Base-by-base conservation (phyloP, 64 coral and sea anemone species). In the Montipora sp. region DNA sequence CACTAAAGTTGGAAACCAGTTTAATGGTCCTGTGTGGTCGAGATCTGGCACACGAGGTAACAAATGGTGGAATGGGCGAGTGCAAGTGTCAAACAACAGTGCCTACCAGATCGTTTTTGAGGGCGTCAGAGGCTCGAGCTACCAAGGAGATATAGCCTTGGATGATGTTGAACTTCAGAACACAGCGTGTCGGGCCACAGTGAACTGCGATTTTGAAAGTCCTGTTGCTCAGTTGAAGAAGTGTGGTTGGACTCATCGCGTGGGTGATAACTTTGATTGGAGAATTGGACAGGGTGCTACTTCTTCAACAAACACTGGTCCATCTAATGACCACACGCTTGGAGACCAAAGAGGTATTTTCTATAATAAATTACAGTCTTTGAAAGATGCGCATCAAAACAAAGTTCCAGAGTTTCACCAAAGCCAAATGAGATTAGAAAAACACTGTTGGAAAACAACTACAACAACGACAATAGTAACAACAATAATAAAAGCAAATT, bases 71-170 rank as follows among this genome's bases (percentile, higher is more conserved):
- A 94, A 97, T 72, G 90, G 83, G 12, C 45, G 59, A 24, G 73
- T 97, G 45, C 83, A 47, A 21, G 8, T 97, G 36, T 76, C 73
- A 14, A 94, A 92, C 73, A 78, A n/a, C 1, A 72, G 63, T 22
- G 14, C 89, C 18, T 97, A 92, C 75, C 77, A 97, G 15, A 84
- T 97, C 83, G 95, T 97, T 5, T 97, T 97, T 89, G 95, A 97
- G 88, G 95, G 95, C 61, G 95, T 97, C 8, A 88, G 95, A 19
- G 95, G 95, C 7, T 80, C 77, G 3, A 53, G 81, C 11, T 96
- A 96, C 59, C 45, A 65, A 55, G 92, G 95, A 18, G 95, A 96
- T 51, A 96, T 96, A 68, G 88, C 95, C 69, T 22, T 96, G 51
- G 95, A 96, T 94, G 95, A 96, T 51, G 44, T 96, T 19, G 8